phyloP scores from a whole-genome alignment of 2,797 vertebrate genomes.

The Diglossa cyanea region DNA sequence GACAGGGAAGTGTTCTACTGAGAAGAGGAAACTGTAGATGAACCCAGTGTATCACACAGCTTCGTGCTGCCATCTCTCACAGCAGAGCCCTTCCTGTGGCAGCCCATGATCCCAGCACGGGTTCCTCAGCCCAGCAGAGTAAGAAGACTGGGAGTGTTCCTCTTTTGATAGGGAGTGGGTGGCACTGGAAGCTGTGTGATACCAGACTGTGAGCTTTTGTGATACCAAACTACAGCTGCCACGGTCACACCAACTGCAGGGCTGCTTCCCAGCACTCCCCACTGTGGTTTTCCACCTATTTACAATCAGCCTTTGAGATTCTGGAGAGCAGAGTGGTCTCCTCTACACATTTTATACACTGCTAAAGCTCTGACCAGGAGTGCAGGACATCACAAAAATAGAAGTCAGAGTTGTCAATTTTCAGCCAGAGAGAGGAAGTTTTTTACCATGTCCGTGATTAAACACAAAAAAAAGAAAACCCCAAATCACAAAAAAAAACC shows the following conservation, averaged over 20 bases:
- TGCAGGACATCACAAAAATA: background rate
- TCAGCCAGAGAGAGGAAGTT: background rate
- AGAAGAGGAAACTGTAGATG: background rate
- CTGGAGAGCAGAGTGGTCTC: background rate
- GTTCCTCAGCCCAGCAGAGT: background rate
- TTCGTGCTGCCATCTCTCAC: too few species aligned
- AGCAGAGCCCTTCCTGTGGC: background rate
- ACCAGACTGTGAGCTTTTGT: too few species aligned
- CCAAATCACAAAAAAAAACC: background rate
- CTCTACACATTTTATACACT: background rate
- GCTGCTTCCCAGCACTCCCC: accelerated
- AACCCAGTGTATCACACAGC: accelerated
- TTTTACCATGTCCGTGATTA: background rate
- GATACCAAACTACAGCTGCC: accelerated
- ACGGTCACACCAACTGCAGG: accelerated
- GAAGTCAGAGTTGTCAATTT: background rate
- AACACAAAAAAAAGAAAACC: background rate
- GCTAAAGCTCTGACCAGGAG: background rate
- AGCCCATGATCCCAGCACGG: accelerated
- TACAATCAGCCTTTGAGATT: background rate
- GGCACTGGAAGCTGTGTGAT: accelerated
- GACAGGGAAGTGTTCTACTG: background rate
- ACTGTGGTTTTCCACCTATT: background rate
- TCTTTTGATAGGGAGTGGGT: background rate
- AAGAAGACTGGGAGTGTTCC: accelerated